These are phyloP conservation scores for Siniperca scherzeri DNA, from an alignment of 2,797 vertebrate genomes.

Conservation along the genomic window DNA sequence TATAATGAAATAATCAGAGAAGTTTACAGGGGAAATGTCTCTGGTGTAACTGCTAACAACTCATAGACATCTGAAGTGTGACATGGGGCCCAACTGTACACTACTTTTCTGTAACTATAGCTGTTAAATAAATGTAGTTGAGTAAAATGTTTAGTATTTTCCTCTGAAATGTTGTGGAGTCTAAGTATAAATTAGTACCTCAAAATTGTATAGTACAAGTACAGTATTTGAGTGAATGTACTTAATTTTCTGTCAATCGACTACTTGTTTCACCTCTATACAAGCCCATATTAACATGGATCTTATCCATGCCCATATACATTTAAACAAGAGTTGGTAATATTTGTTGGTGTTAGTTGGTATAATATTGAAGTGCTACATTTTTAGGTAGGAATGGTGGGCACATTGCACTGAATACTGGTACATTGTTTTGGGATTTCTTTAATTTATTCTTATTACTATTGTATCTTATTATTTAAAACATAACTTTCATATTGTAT, in stretches of 20 bases:
- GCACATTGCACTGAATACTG: neutral
- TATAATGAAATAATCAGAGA: neutral
- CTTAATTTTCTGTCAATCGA: neutral
- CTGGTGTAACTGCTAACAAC: neutral
- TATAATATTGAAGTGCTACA: neutral
- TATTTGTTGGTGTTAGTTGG: neutral
- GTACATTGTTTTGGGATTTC: neutral
- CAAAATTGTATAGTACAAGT: neutral
- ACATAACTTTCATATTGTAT: conserved; percentile 16
- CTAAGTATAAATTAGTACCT: neutral
- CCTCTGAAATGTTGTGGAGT: neutral
- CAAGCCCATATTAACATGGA: neutral
- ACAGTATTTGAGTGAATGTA: neutral
- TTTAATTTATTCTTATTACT: neutral
- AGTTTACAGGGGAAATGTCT: neutral
- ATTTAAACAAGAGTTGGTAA: neutral
- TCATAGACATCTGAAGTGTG: neutral
- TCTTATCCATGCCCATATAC: neutral
- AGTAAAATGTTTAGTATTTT: neutral
- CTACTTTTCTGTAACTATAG: too few species aligned
- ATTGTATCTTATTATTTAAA: conserved; percentile 11
- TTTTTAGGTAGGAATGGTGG: neutral
- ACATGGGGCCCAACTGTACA: too few species aligned
- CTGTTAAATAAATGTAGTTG: neutral
- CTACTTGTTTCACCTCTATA: neutral